Evolutionary conservation across 2,113 vertebrate genomes (phyloP).

Genomic region (Gobiocypris rarus): DNA sequence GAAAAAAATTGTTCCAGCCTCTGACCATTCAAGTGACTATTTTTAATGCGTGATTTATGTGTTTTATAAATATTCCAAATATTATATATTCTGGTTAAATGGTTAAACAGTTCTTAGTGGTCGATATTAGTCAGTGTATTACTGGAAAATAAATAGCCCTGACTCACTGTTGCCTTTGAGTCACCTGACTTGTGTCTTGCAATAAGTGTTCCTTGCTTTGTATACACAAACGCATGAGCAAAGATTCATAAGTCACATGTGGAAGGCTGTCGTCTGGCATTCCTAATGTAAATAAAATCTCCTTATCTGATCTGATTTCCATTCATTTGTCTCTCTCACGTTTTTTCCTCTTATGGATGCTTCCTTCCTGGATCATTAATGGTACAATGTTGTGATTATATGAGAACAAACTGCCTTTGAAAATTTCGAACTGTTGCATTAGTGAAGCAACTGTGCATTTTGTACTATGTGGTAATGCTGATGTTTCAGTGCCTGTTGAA

Average conservation of each 20-base stretch:
- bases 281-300: background rate
- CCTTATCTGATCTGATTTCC: background rate
- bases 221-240: background rate
- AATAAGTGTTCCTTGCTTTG: background rate
- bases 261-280: background rate
- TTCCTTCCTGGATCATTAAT: background rate
- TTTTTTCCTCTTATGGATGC: background rate
- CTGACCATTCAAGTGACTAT: background rate
- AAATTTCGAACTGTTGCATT: background rate
- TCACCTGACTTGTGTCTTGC: conserved; percentile 18
- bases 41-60: background rate
- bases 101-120: background rate
- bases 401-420: background rate
- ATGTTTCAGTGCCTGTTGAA: background rate
- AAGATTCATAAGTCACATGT: background rate
- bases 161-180: conserved; percentile 4
- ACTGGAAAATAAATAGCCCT: background rate
- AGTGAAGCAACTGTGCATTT: background rate
- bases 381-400: background rate
- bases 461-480: background rate
- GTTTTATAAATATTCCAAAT: background rate
- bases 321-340: background rate
- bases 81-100: background rate
- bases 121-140: background rate
- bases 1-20: background rate